Conservation (phyloP, 2,113 vertebrate genomes). For the Hystrix cristata region DNA sequence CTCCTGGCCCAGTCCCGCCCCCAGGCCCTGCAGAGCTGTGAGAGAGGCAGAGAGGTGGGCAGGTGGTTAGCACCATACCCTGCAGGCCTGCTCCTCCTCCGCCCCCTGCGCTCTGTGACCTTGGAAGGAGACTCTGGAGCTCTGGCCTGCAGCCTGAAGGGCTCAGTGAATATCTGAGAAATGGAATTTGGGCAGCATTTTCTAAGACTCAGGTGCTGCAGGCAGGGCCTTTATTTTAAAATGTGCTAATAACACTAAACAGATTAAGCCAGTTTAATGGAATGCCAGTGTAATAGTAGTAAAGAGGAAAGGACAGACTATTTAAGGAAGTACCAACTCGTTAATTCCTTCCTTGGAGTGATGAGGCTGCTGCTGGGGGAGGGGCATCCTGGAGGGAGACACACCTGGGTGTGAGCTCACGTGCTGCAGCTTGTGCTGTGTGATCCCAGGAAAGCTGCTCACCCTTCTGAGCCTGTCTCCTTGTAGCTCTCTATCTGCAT, state of each 20-base stretch:
- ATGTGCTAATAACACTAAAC: neutral
- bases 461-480: neutral
- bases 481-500: neutral
- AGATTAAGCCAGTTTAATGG: neutral
- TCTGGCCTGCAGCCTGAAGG: neutral
- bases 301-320: neutral
- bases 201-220: too few species aligned
- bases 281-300: neutral
- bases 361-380: neutral
- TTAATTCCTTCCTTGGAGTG: neutral
- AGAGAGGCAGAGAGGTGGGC: neutral
- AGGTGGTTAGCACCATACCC: neutral
- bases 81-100: neutral
- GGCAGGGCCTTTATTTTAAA: neutral
- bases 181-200: neutral
- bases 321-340: neutral
- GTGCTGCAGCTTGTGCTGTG: neutral
- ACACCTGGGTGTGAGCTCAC: neutral
- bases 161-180: neutral
- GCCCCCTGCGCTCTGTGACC: neutral
- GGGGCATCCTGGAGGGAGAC: neutral
- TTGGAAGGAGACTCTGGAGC: neutral
- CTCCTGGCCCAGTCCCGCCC: neutral
- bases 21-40: neutral
- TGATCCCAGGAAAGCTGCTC: neutral